Conservation (phyloP, 2,113 vertebrate species). For the Psittacara wagleri region DNA sequence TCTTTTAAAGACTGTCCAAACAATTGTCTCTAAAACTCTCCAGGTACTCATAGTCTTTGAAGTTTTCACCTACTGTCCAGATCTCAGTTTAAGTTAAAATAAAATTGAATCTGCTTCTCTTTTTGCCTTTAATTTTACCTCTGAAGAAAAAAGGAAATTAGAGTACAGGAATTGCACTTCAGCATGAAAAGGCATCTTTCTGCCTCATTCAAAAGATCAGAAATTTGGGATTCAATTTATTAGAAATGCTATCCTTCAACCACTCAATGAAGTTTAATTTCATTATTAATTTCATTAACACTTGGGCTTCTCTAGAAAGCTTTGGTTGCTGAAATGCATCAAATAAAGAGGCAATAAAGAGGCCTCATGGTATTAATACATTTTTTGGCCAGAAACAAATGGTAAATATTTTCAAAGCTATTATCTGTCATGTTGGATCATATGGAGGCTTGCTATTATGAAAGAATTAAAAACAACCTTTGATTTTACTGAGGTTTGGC, state of each 20-base stretch:
- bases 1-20: background rate
- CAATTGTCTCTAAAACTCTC: background rate
- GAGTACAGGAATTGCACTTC: background rate
- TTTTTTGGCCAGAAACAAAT: slow-evolving; percentile 46
- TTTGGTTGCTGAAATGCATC: slow-evolving; percentile 29
- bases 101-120: background rate
- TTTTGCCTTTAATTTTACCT: background rate
- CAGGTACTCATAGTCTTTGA: background rate
- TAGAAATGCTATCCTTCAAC: background rate
- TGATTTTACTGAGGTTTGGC: slow-evolving; percentile 68
- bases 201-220: background rate
- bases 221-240: background rate
- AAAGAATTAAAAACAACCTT: slow-evolving; percentile 58
- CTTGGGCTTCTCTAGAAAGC: slow-evolving; percentile 10
- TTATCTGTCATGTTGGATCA: slow-evolving; percentile 53
- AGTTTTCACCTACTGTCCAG: background rate
- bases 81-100: background rate
- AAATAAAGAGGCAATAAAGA: slow-evolving; percentile 18
- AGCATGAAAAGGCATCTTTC: background rate
- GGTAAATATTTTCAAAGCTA: slow-evolving; percentile 48
- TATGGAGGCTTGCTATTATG: slow-evolving; percentile 32
- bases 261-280: background rate
- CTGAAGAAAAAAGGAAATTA: background rate
- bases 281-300: slow-evolving; percentile 35
- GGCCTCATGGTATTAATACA: background rate